Base-by-base conservation (phyloP, 2,797 vertebrate species). In the Philypnodon macrostomus region DNA sequence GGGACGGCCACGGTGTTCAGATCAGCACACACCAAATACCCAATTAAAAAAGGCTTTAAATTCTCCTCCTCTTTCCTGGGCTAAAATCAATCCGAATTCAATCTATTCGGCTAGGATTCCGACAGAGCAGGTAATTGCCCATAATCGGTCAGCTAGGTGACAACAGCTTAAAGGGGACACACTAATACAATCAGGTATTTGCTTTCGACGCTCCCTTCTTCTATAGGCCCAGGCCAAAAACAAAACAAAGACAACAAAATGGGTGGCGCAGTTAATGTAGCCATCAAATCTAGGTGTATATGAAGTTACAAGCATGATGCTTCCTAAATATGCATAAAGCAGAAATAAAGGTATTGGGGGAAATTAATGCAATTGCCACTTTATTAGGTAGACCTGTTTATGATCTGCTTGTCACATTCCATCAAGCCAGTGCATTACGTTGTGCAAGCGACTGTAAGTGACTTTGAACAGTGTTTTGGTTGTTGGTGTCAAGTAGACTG, bases 31-130 rank as follows among this genome's bases (percentile, higher is more conserved):
- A 91, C 89, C 89, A 90, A 91, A 91, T 90, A 90, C 89, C 90
- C 89, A 91, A 91, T 92, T 91, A 91, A 91, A 90, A 90, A 92
- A 90, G 89, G 88, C 90, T 91, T 92, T 90, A 91, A 91, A 90
- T 92, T 90, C 90, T 21, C 87, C 87, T 83, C 82, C 87, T 89
- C 85, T 90, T 91, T 90, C 89, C 89, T 84, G 85, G 82, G 85
- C 79, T 70, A 86, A 91, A 90, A 92, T 92, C 90, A 92, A 92
- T 92, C 88, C 77, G 87, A 92, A 92, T 91, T 91, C 87, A 91
- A 92, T 92, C 89, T 89, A 87, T 91, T 87, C 77, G 83, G 87
- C 87, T 89, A 79, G 89, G 87, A 92, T 91, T 90, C 89, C 88
- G 89, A 90, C 89, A 88, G 89, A 88, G 87, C 88, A 90, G 90